Conservation (phyloP, 2,888 invertebrate genomes). For the Cetonia aurata region DNA sequence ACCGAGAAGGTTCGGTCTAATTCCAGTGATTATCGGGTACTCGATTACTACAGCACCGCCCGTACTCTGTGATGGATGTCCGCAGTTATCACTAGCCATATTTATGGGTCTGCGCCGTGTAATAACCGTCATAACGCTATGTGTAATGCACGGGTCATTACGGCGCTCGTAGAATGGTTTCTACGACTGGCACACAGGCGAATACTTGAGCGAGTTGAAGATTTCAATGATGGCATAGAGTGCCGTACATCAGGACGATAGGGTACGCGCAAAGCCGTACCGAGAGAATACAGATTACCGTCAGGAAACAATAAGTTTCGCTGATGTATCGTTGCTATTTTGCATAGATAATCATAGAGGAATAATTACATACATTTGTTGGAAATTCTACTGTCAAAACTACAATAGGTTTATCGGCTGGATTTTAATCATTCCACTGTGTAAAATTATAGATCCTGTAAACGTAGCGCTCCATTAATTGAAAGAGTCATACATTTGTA, state of each 20-base stretch:
- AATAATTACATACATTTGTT: slow-evolving; percentile 12
- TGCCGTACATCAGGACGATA: slow-evolving; percentile 17
- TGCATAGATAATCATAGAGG: slow-evolving; percentile 31
- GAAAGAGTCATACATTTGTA: too few relatives aligned
- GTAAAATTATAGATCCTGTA: slow-evolving; percentile 7
- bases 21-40: slow-evolving; percentile 71
- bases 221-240: slow-evolving; percentile 30
- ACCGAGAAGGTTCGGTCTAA: slow-evolving; percentile 70
- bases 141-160: slow-evolving; percentile 52
- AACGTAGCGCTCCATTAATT: too few relatives aligned
- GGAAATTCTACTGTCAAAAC: slow-evolving; percentile 2
- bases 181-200: slow-evolving; percentile 12
- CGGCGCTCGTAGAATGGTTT: slow-evolving; percentile 22
- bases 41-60: slow-evolving; percentile 60
- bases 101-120: slow-evolving; percentile 52
- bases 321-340: slow-evolving; percentile 11
- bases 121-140: slow-evolving; percentile 54
- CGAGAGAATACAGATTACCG: slow-evolving; percentile 7
- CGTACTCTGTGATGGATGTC: slow-evolving; percentile 57
- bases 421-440: slow-evolving; percentile 10
- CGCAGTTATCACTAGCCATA: slow-evolving; percentile 55
- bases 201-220: slow-evolving; percentile 1
- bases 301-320: slow-evolving; percentile 34
- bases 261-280: neutral
- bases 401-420: slow-evolving; percentile 8